Percentiles rank a stretch among this genome's conserved stretches.
Conservation (phyloP, 1,140 invertebrate species). For the Drosophila varians region DNA sequence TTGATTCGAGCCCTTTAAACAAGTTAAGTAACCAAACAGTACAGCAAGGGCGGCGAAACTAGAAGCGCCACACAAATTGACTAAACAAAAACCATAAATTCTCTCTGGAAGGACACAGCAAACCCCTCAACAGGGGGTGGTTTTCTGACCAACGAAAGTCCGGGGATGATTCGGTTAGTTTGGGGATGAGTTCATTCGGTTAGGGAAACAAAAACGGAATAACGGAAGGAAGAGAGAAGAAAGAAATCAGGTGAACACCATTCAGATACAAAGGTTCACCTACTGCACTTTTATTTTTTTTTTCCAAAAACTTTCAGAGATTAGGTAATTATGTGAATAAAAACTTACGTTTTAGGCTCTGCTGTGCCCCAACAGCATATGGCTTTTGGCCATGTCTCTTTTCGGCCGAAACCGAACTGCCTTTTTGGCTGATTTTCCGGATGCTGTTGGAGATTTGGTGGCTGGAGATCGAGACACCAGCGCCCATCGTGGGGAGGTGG, state of each 20-base stretch:
- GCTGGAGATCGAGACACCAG: slow-evolving; percentile 4
- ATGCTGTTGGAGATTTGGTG: slow-evolving; percentile 25
- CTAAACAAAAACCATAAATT: too few species aligned
- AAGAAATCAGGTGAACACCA: not conserved
- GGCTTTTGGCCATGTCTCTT: slow-evolving; percentile 18
- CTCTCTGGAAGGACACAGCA: too few species aligned
- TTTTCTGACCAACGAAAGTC: not conserved
- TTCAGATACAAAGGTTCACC: not conserved
- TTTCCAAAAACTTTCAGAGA: not conserved
- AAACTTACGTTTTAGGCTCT: slow-evolving; percentile 54
- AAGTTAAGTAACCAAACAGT: slow-evolving; percentile 21
- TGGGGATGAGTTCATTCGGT: not conserved
- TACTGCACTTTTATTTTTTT: not conserved
- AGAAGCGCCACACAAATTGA: too few species aligned
- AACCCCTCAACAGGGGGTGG: not conserved
- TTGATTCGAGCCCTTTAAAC: slow-evolving; percentile 13
- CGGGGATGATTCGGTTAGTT: not conserved
- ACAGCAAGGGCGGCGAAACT: not conserved
- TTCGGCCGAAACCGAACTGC: slow-evolving; percentile 18
- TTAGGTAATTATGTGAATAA: not conserved
- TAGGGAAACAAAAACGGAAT: not conserved
- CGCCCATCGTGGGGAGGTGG: slow-evolving; percentile 10
- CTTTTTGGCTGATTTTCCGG: not conserved
- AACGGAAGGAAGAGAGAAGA: not conserved
- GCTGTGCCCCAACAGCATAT: slow-evolving; percentile 1